phyloP scores from a whole-genome alignment of 2,797 vertebrate genomes.

The Apogon hyalosoma region DNA sequence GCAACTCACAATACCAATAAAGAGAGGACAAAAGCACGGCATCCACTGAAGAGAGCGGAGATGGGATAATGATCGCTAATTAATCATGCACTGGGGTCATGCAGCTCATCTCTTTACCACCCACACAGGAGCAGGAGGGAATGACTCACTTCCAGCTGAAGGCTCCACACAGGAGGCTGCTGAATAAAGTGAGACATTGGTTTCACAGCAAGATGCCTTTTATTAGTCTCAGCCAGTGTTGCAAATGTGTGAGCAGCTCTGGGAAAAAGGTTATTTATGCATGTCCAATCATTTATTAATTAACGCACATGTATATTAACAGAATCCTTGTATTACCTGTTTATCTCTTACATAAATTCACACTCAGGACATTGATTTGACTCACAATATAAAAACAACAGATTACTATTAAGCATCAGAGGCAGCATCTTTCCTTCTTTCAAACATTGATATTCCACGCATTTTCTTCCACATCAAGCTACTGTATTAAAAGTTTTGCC shows the following conservation, averaged over 20 bases:
- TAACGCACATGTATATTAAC: slow-evolving; percentile 23
- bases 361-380: neutral
- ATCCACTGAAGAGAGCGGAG: slow-evolving; percentile 70
- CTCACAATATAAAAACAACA: neutral
- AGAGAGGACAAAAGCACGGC: slow-evolving; percentile 74
- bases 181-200: slow-evolving; percentile 61
- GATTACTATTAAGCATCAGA: no score
- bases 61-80: slow-evolving; percentile 84
- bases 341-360: slow-evolving; percentile 10
- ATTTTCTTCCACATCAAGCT: no score
- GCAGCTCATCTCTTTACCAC: slow-evolving; percentile 59
- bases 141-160: slow-evolving; percentile 75
- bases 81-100: slow-evolving; percentile 74
- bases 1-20: slow-evolving; percentile 63
- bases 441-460: no score
- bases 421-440: no score
- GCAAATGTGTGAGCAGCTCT: slow-evolving; percentile 44
- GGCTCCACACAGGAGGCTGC: slow-evolving; percentile 55
- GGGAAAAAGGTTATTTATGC: slow-evolving; percentile 30
- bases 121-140: slow-evolving; percentile 58
- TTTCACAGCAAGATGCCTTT: slow-evolving; percentile 49
- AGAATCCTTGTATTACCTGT: neutral
- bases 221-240: slow-evolving; percentile 46
- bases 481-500: slow-evolving; percentile 13
- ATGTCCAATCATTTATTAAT: slow-evolving; percentile 44